Evolutionary conservation across 1,140 invertebrate genomes (phyloP), one percentile per base, ranked within the genome.

Genomic region (Drosophila fuyamai): DNA sequence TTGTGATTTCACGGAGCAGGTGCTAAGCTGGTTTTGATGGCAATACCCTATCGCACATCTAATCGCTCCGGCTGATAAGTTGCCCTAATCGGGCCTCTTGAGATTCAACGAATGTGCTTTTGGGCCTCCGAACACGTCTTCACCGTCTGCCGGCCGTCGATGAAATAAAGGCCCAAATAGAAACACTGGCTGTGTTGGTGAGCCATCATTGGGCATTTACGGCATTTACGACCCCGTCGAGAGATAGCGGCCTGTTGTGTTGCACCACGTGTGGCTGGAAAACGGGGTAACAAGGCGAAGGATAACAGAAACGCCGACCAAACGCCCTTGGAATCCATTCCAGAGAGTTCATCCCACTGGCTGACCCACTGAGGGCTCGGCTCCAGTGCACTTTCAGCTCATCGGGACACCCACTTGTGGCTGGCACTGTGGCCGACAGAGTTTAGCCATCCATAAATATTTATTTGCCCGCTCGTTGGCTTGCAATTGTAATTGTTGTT

Each of bases 81-180:
- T 41, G 23, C 53, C 47, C 41, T 61, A 63, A 71, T 56, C 53
- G 67, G 29, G 47, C 51, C 60, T 58, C 71, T 81, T 76, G 79
- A 88, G 82, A 88, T 79, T 83, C 65, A n/a, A 27, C 48, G 9
- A 12, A 3, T 38, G n/a, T 18, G 14, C 14, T 29, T 13, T 38
- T 8, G 8, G 27, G 41, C 29, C 47, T 29, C 23, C 41, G 35
- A 62, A 57, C 46, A 57, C 50, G 66, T 72, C 82, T 88, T 74
- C 27, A 76, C 68, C 76, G 84, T 76, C 81, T 76, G 83, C 79
- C 79, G 67, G 76, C 46, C 54, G 84, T 83, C 76, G 81, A 79
- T 72, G 63, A 80, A 86, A 79, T 86, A 79, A 61, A 38, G 44
- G 40, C 62, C 56, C 35, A 51, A 50, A 32, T 40, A 23, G 16